These are phyloP conservation scores for Spatulosminthurus flaviceps DNA, from an alignment of 2,888 invertebrate genomes.

Conservation along the genomic window DNA sequence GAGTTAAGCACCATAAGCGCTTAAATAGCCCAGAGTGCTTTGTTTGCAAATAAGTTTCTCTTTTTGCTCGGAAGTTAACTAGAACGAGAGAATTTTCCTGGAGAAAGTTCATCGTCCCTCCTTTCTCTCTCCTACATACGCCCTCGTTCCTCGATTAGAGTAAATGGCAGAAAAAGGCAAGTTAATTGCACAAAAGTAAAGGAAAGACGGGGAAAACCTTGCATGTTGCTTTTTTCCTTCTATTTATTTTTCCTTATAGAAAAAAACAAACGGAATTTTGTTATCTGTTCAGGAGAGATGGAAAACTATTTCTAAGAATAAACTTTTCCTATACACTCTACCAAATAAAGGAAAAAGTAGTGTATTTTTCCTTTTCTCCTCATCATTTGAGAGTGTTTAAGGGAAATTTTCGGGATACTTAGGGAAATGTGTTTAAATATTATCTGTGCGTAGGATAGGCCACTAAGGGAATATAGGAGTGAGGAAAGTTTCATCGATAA, in stretches of 20 bases:
- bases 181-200: too few relatives aligned
- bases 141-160: too few relatives aligned
- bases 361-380: neutral
- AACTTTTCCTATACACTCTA: too few relatives aligned
- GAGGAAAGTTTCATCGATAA: constrained; percentile 5
- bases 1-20: constrained; percentile 28
- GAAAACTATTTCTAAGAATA: too few relatives aligned
- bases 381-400: neutral
- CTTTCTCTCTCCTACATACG: too few relatives aligned
- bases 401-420: neutral
- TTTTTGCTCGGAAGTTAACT: neutral
- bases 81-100: neutral
- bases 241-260: too few relatives aligned
- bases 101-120: neutral
- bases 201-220: too few relatives aligned
- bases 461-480: neutral
- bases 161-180: too few relatives aligned
- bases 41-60: constrained; percentile 40
- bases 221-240: too few relatives aligned
- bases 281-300: too few relatives aligned
- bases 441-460: neutral
- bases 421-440: constrained; percentile 12
- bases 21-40: constrained; percentile 37
- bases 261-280: too few relatives aligned
- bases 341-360: neutral